Evolutionary conservation across 2,888 invertebrate species (phyloP).

Genomic region (Cryptocephalus primarius): DNA sequence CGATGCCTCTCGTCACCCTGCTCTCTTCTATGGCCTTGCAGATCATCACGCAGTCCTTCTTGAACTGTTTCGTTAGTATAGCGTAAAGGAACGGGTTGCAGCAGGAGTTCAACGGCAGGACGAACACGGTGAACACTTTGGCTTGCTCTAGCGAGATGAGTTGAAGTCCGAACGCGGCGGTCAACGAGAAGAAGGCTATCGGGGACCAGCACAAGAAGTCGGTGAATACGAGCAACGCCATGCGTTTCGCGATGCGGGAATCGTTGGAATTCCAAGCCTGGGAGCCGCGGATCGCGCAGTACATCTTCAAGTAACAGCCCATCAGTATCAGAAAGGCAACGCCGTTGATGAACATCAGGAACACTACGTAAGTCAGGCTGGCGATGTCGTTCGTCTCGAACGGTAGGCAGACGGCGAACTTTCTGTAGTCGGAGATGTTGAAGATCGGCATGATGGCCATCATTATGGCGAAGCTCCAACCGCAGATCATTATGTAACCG

Average conservation of each 20-base stretch:
- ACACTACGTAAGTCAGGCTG: constrained; percentile 80
- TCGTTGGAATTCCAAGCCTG: constrained; percentile 97
- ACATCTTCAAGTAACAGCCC: constrained; percentile 95
- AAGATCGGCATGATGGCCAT: constrained; percentile 84
- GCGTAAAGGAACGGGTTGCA: constrained; percentile 98
- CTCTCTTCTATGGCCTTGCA: constrained; percentile 95
- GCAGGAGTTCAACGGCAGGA: constrained; percentile 91
- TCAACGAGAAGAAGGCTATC: constrained; percentile 89
- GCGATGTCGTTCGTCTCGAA: constrained; percentile 73
- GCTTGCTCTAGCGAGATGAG: constrained; percentile 90
- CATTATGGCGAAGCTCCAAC: constrained; percentile 82
- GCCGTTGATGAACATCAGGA: constrained; percentile 85
- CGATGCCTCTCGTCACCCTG: constrained; percentile 77
- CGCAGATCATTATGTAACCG: constrained; percentile 80
- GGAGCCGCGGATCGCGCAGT: constrained; percentile 93
- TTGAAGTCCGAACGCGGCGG: constrained; percentile 84
- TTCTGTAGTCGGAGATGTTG: constrained; percentile 89
- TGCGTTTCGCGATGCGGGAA: constrained; percentile 88
- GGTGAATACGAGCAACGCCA: constrained; percentile 94
- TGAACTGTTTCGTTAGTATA: constrained; percentile 94
- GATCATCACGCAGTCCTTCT: constrained; percentile 91
- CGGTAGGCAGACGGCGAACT: constrained; percentile 93
- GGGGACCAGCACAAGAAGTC: constrained; percentile 98
- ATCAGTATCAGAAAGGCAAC: constrained; percentile 88
- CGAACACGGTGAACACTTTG: constrained; percentile 84